Conservation (phyloP, 1,140 invertebrate genomes). For the Caenorhabditis latens region DNA sequence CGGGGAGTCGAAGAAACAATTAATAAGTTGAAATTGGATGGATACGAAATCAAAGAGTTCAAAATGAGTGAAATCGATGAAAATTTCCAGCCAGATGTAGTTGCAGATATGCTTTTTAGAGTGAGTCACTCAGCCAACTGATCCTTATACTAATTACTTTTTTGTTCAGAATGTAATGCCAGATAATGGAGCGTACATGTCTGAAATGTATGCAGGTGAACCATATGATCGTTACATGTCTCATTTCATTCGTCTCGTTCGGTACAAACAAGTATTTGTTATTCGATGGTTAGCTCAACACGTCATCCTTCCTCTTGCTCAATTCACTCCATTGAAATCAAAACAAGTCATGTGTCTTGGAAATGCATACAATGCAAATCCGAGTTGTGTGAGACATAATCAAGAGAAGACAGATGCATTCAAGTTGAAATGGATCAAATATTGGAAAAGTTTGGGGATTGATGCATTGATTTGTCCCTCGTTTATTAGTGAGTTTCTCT, state of each 20-base stretch:
- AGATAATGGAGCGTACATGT: neutral
- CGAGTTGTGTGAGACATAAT: constrained; percentile 1
- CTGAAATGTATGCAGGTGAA: constrained; percentile 6
- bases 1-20: constrained; percentile 73
- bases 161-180: constrained; percentile 10
- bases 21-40: constrained; percentile 67
- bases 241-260: constrained; percentile 34
- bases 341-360: constrained; percentile 25
- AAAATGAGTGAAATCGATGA: constrained; percentile 17
- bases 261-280: constrained; percentile 5
- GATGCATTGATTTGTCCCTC: constrained; percentile 75
- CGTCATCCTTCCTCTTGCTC: neutral
- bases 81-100: neutral
- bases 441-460: constrained; percentile 69
- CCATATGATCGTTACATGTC: constrained; percentile 13
- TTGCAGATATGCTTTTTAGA: neutral
- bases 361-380: constrained; percentile 31
- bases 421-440: constrained; percentile 68
- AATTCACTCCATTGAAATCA: constrained; percentile 27
- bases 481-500: constrained; percentile 37
- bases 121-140: neutral
- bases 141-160: neutral
- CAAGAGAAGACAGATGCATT: constrained; percentile 19
- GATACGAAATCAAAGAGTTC: constrained; percentile 63
- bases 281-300: constrained; percentile 6